phyloP scores from a whole-genome alignment of 1,140 invertebrate genomes.

The Cardiocondyla obscurior region DNA sequence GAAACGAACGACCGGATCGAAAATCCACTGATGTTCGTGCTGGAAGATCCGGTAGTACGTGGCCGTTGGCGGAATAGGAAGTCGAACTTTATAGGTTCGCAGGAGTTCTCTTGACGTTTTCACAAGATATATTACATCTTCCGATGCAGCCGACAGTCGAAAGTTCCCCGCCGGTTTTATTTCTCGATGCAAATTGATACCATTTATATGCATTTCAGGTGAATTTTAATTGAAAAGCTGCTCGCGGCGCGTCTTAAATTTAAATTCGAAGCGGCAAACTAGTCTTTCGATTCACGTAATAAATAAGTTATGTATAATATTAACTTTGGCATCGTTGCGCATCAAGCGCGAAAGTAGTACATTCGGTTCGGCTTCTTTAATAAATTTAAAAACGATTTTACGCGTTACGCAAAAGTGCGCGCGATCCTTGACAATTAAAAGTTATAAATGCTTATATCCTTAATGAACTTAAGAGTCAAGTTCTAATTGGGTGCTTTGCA shows the following conservation, averaged over 20 bases:
- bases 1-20: slow-evolving; percentile 18
- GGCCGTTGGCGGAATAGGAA: slow-evolving; percentile 8
- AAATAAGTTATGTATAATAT: background rate
- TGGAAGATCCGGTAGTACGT: slow-evolving; percentile 12
- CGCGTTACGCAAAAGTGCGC: background rate
- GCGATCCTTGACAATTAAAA: background rate
- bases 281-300: background rate
- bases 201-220: slow-evolving; percentile 1
- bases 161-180: background rate
- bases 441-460: slow-evolving; percentile 5
- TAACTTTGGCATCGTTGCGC: no score
- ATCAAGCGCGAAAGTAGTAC: background rate
- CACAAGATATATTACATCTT: slow-evolving; percentile 42
- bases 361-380: background rate
- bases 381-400: background rate
- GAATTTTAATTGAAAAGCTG: background rate
- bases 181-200: slow-evolving; percentile 18
- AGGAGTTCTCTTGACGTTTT: slow-evolving; percentile 27
- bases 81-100: slow-evolving; percentile 37
- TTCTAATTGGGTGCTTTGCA: slow-evolving; percentile 11
- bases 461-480: slow-evolving; percentile 2
- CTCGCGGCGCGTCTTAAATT: background rate
- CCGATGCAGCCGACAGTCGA: slow-evolving; percentile 28
- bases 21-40: slow-evolving; percentile 30
- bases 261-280: background rate